phyloP scores from a whole-genome alignment of 2,888 invertebrate genomes.

The Glaucopsyche alexis region DNA sequence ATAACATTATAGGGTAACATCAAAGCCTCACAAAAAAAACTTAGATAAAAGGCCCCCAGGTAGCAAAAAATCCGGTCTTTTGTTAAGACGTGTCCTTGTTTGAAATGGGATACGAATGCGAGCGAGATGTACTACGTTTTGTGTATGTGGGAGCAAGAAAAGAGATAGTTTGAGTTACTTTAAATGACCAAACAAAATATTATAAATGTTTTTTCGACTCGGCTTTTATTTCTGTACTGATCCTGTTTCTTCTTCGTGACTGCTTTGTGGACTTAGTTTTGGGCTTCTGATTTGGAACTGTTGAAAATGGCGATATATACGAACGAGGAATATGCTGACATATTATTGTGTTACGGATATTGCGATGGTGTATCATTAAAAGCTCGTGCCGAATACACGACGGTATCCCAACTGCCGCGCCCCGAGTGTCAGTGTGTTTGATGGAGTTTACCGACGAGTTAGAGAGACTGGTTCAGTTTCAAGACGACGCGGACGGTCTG shows the following conservation, averaged over 20 bases:
- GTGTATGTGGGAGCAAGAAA: too few species aligned
- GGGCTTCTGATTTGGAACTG: slow-evolving; percentile 35
- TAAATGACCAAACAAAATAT: background rate
- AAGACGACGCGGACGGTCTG: slow-evolving; percentile 39
- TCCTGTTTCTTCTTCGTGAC: slow-evolving; percentile 20
- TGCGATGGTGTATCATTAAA: slow-evolving; percentile 35
- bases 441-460: too few species aligned
- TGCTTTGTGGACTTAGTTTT: background rate
- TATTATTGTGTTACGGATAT: slow-evolving; percentile 41
- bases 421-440: slow-evolving; percentile 41
- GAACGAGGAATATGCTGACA: slow-evolving; percentile 40
- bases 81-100: too few species aligned
- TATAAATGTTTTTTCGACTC: too few species aligned
- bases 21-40: too few species aligned
- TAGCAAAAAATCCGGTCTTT: too few species aligned
- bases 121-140: too few species aligned
- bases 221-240: background rate
- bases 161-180: background rate
- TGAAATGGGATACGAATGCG: too few species aligned
- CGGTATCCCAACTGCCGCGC: slow-evolving; percentile 40
- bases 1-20: too few species aligned
- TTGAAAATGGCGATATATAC: slow-evolving; percentile 38
- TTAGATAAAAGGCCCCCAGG: too few species aligned
- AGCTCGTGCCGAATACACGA: slow-evolving; percentile 41
- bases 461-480: slow-evolving; percentile 43